Base-by-base conservation (phyloP, 2,888 invertebrate genomes). In the Stenolophus ochropezus region DNA sequence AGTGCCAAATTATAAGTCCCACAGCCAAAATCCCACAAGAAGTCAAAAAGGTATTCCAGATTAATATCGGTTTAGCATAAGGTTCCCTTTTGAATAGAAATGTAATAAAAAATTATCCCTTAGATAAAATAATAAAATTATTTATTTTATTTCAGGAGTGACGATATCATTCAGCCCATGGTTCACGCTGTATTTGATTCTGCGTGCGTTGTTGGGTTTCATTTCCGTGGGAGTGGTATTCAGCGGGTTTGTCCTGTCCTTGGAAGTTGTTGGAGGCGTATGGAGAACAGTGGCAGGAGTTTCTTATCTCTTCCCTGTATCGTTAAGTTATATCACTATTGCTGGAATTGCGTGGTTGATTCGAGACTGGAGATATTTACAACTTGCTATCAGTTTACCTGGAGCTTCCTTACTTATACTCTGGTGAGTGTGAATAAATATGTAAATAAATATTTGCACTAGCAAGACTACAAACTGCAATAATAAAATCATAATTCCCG, bases 211-310 rank as follows among this genome's bases (percentile, higher is more conserved):
- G 1, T 91, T 95, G 87, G 96, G 96, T 0, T 92, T 94, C 84
- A 94, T 94, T 11, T 95, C 94, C 0, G 95, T 95, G n/a, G 95
- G 95, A 16, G 94, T 96, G 69, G 96, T 96, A 21, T 95, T 95
- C 88, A 94, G 95, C 49, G 95, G 94, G 23, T 94, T 96, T 85
- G 95, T 96, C 4, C 90, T 96, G 42, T 93, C 94, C 47, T 94
- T 95, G 85, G 96, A 96, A 88, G 90, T 95, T 79, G 95, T 95
- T 2, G 95, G 94, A 16, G 95, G 95, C 1, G 93, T 94, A 85
- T 95, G 95, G 95, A 91, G 95, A 83, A 95, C 95, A 1, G 93
- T 95, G 81, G 93, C 95, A 1, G 96, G 96, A 79, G 94, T 96
- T 82, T 94, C 94, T 85, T 95, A 95, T 88, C 92, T 95, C 86